Evolutionary conservation across 1,140 invertebrate genomes (phyloP), one percentile per base, ranked within the genome.

Genomic region (Aradophagus sp.): DNA sequence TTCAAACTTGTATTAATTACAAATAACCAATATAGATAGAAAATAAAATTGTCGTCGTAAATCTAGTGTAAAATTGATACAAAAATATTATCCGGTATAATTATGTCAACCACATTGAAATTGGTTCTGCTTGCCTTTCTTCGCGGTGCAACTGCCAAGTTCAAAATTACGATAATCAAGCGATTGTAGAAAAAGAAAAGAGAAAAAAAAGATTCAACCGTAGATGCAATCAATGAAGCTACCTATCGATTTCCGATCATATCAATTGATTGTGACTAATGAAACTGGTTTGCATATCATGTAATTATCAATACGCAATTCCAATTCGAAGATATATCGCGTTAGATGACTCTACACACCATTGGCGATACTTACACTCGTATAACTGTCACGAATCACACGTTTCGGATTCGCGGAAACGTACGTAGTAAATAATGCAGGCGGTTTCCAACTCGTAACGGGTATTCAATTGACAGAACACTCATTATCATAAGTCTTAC

Each of bases 231-330:
- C 58, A 56, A 56, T 66, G 47, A 44, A 56, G 10, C 16, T 27
- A 6, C 32, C 31, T n/a, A 73, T 73, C 58, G 63, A 67, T 67
- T 73, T 44, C 23, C 27, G 58, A 73, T 73, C 53, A 39, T 65
- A 73, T 59, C 58, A 47, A 56, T 58, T 55, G 59, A 73, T 63
- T 59, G 44, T 68, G 52, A 73, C 70, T 68, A 68, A 73, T 73
- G 52, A 58, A 53, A 73, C 63, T 52, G 39, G 56, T 44, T 53
- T 53, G 45, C 38, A 17, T 52, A 58, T 63, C 62, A 15, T 63
- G 52, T 73, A 63, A 73, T 73, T 73, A 73, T 56, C 45, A 58
- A 47, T 67, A 53, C 41, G 42, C 35, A 62, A 50, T 72, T 73
- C 17, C 50, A 56, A 47, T 67, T 55, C 34, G 52, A 65, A 53